Base-by-base conservation (phyloP, 1,140 invertebrate species). In the Drosophila funebris region DNA sequence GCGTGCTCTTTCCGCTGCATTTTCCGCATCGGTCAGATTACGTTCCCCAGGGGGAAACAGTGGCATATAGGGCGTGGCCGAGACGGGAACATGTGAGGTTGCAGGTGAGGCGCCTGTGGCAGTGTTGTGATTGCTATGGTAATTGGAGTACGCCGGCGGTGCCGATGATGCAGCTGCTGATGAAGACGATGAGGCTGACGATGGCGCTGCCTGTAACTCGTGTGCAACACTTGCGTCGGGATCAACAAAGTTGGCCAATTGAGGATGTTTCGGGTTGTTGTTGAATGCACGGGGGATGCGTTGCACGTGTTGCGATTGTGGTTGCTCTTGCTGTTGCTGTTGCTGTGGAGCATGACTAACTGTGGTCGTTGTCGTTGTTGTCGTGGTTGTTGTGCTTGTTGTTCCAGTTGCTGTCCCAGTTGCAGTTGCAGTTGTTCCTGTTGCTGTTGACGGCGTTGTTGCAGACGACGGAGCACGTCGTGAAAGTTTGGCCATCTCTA, bases 1-100 rank as follows among this genome's bases (percentile, higher is more conserved):
- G 73, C 94, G 93, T 79, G 95, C 95, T 43, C 93, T 92, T 54
- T 92, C 78, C 5, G 75, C 77, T 2, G 74, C 73, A 44, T 73
- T 78, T 68, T 90, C 73, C 13, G 85, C 87, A 11, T 81, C 73
- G 13, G 89, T 89, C 70, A 80, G 54, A 83, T 90, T 90, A 4
- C 56, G 85, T 27, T 78, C 83, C n/a, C 83, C 83, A 7, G 82
- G 85, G 24, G 83, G 82, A 41, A 87, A 56, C 5, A 83, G 62
- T 9, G 82, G 76, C 76, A 79, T 79, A 27, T 89, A 90, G 18
- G 80, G 80, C 58, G 71, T 85, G 57, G 80, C 66, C 33, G 81
- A 78, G 46, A 58, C 69, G 20, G 74, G 62, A 48, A 64, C 53
- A 58, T 64, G 69, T 39, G 69, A 54, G 43, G 64, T 52, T 27